These are phyloP conservation scores for Rhabdophis nuchalis DNA, from an alignment of 2,797 vertebrate genomes.

Conservation along the genomic window DNA sequence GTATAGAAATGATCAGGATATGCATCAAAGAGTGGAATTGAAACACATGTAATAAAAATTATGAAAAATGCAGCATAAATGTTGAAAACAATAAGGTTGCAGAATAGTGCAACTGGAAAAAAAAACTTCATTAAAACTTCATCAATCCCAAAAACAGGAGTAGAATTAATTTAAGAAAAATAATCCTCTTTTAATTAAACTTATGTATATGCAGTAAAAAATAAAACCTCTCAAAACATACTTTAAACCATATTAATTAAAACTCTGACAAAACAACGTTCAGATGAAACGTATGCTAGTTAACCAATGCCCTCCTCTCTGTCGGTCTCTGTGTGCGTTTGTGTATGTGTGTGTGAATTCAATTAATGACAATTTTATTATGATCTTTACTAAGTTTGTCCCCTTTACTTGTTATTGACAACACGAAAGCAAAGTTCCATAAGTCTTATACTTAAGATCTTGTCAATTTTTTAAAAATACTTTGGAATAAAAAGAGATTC, in stretches of 20 bases:
- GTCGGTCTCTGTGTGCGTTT: background rate
- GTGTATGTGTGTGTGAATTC: background rate
- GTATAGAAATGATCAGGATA: background rate
- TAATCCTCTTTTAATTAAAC: background rate
- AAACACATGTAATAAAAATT: background rate
- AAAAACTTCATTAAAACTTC: no score
- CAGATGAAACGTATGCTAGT: background rate
- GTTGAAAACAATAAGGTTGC: background rate
- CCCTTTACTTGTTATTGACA: background rate
- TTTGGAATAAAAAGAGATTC: conserved; percentile 4
- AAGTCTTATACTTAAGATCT: background rate
- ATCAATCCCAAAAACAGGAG: background rate
- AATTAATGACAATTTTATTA: background rate
- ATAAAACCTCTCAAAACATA: background rate
- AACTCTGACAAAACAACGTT: background rate
- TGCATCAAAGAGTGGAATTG: background rate
- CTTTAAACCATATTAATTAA: background rate
- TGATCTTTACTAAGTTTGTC: background rate
- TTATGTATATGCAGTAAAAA: background rate
- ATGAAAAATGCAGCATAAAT: background rate
- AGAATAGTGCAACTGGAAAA: no score
- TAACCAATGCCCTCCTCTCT: background rate
- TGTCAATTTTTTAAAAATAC: background rate
- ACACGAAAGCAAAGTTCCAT: background rate
- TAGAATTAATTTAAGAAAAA: background rate